Percentiles rank a stretch among this genome's conserved stretches.
phyloP scores from a whole-genome alignment of 2,888 invertebrate genomes.

The Lasiommata megera region DNA sequence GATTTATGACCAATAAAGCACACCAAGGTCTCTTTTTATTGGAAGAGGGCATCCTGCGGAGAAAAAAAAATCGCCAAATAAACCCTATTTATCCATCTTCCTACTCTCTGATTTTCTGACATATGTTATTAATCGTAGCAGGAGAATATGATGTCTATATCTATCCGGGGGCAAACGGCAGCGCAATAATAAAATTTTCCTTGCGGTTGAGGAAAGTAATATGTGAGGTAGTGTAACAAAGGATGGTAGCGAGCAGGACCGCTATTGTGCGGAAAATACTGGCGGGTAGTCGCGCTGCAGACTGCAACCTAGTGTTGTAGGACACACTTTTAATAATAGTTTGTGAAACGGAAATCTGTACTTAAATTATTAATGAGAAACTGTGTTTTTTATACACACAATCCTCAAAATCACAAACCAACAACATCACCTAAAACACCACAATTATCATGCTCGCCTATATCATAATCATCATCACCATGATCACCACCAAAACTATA shows the following conservation, averaged over 20 bases:
- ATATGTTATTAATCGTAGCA: neutral
- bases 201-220: slow-evolving; percentile 41
- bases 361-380: too few species aligned
- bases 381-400: too few species aligned
- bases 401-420: too few species aligned
- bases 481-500: too few species aligned
- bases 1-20: too few species aligned
- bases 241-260: slow-evolving; percentile 26
- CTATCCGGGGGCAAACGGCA: slow-evolving; percentile 12
- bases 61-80: too few species aligned
- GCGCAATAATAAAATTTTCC: slow-evolving; percentile 44
- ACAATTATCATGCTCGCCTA: too few species aligned
- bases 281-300: slow-evolving; percentile 4
- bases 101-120: neutral
- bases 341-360: neutral
- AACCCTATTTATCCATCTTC: too few species aligned
- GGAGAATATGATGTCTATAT: neutral
- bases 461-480: too few species aligned
- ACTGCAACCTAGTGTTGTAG: slow-evolving; percentile 2
- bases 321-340: neutral
- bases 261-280: slow-evolving; percentile 16
- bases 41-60: too few species aligned
- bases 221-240: slow-evolving; percentile 39
- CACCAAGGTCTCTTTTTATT: too few species aligned
- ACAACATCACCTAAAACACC: too few species aligned